Base-by-base conservation (phyloP, 2,797 vertebrate species). In the Spea hammondii region DNA sequence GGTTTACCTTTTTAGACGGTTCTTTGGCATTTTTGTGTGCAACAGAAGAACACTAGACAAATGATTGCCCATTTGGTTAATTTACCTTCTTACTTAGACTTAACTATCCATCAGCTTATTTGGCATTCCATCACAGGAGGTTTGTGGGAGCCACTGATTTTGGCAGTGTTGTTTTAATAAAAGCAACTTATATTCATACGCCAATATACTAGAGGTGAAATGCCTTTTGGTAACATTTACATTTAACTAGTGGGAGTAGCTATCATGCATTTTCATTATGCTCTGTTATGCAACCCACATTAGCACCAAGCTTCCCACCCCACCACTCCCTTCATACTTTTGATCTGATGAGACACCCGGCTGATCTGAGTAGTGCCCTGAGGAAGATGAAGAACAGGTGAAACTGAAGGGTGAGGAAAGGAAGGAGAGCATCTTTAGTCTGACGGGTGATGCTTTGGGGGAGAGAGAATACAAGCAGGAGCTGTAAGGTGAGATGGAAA, bases 381-480 rank as follows among this genome's bases (percentile, higher is more conserved):
- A 93, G 84, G 88, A 91, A 91, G 87, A 94, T 90, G 88, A 94
- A 76, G 84, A 89, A 83, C 83, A 95, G 93, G 88, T 90, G 90
- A 89, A 95, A 86, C 89, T 91, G 90, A 89, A 95, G 89, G 88
- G 87, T 59, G 85, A 91, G 68, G 88, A 83, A 91, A 79, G 94
- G 94, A 84, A 94, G 89, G 86, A 96, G 80, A 84, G 93, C 94
- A 70, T 88, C 91, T 90, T 87, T 91, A 86, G 95, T 83, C 92
- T 97, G 95, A 88, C 94, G 93, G 91, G 90, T 89, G 83, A 95
- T 89, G 91, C 94, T 95, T 89, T 92, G 90, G 83, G 91, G 91
- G 86, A 96, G 88, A 85, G 91, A 94, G 88, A 96, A 90, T 89
- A 95, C 86, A 90, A 95, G 86, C 92, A 96, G 91, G 92, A 95